Percentiles rank a stretch among this genome's conserved stretches.
Evolutionary conservation across 1,140 invertebrate species (phyloP).

Genomic region (Heliothis subflexa): DNA sequence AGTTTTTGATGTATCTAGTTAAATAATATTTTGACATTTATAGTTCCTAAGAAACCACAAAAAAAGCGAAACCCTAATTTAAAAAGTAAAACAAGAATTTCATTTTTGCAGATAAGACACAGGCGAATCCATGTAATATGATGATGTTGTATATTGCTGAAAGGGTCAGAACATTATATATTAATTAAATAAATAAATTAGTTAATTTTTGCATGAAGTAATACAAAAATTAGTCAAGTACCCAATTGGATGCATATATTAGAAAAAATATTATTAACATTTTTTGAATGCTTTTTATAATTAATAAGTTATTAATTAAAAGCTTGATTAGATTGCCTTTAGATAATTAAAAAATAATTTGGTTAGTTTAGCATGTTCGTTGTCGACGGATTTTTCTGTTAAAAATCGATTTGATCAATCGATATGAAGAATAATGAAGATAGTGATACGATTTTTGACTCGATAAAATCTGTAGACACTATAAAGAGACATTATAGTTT

Average conservation of each 20-base stretch:
- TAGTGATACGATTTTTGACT: too few relatives aligned
- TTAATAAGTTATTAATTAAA: background rate
- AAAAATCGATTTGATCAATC: too few relatives aligned
- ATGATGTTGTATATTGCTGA: conserved; percentile 3
- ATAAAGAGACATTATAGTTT: too few relatives aligned
- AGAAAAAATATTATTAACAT: background rate
- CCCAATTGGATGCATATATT: conserved; percentile 7
- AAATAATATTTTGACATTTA: too few relatives aligned
- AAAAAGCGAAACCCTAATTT: background rate
- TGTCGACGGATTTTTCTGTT: too few relatives aligned
- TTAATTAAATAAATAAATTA: background rate
- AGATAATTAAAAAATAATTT: background rate
- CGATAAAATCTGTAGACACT: too few relatives aligned
- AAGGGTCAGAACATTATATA: conserved; percentile 8
- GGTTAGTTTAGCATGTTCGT: background rate
- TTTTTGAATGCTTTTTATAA: background rate
- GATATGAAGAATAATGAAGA: too few relatives aligned
- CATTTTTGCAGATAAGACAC: conserved; percentile 24
- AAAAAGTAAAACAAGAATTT: conserved; percentile 11
- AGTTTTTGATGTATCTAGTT: background rate
- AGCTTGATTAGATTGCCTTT: background rate
- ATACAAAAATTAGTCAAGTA: conserved; percentile 6
- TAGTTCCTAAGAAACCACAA: background rate
- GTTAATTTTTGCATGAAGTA: conserved; percentile 16
- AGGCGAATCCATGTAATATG: conserved; percentile 34